These are phyloP conservation scores for Eubucco bourcierii DNA, from an alignment of 2,113 vertebrate species.

Conservation along the genomic window DNA sequence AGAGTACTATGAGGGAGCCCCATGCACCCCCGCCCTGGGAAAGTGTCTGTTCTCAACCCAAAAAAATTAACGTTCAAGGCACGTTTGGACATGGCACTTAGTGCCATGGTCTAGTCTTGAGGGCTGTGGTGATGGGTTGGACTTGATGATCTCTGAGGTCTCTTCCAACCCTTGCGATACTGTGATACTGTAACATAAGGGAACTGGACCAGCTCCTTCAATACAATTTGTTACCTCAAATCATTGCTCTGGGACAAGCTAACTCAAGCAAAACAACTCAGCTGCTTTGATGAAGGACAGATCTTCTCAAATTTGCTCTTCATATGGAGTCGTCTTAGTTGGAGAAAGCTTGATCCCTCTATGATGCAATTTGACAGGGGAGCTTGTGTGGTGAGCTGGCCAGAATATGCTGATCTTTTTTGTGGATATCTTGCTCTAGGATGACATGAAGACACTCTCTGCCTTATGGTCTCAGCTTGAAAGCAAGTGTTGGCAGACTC, in stretches of 20 bases:
- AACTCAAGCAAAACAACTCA: neutral
- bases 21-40: neutral
- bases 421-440: neutral
- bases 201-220: neutral
- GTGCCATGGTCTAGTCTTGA: too few relatives aligned
- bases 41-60: neutral
- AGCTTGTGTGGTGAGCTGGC: neutral
- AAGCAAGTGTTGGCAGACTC: neutral
- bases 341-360: neutral
- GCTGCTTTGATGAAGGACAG: neutral
- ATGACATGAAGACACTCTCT: neutral
- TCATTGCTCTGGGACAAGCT: neutral
- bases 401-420: neutral
- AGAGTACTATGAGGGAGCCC: neutral
- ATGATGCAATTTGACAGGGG: neutral
- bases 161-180: too few relatives aligned
- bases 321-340: neutral
- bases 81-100: too few relatives aligned
- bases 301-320: neutral
- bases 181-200: too few relatives aligned
- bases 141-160: too few relatives aligned
- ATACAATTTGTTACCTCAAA: neutral
- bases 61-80: too few relatives aligned
- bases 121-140: too few relatives aligned
- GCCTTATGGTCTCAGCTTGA: neutral